Evolutionary conservation across 2,113 vertebrate genomes (phyloP).

Genomic region (Coracopsis vasa): DNA sequence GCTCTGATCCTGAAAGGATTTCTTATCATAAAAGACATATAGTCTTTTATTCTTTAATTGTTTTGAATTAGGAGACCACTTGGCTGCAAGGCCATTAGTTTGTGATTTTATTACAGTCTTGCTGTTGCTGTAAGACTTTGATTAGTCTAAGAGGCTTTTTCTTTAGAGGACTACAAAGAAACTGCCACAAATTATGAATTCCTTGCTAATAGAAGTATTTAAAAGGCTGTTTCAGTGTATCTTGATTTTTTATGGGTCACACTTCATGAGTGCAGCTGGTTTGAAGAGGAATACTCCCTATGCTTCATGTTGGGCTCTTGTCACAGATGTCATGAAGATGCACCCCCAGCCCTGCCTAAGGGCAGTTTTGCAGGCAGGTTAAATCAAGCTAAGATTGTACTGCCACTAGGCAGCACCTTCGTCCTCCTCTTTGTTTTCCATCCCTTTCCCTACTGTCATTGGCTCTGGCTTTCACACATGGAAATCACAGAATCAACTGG

Average conservation of each 20-base stretch:
- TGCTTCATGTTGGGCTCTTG: neutral
- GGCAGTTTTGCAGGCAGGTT: neutral
- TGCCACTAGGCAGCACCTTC: neutral
- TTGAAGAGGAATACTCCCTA: neutral
- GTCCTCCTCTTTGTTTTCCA: neutral
- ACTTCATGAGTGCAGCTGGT: neutral
- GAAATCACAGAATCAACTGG: neutral
- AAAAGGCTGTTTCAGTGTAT: neutral
- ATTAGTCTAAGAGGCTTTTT: neutral
- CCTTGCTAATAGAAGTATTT: neutral
- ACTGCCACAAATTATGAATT: neutral
- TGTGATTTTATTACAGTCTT: neutral
- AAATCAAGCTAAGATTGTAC: too few relatives aligned
- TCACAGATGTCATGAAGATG: neutral
- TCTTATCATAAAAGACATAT: neutral
- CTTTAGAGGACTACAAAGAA: neutral
- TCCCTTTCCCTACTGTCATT: neutral
- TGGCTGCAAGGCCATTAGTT: neutral
- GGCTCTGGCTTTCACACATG: accelerated
- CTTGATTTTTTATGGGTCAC: neutral
- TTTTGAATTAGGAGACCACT: neutral
- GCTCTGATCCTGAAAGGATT: neutral
- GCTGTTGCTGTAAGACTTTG: neutral
- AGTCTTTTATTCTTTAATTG: neutral
- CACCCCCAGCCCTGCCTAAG: neutral